Evolutionary conservation across 2,113 vertebrate species (phyloP), one percentile per base, ranked within the genome.

Genomic region (Chroicocephalus ridibundus): DNA sequence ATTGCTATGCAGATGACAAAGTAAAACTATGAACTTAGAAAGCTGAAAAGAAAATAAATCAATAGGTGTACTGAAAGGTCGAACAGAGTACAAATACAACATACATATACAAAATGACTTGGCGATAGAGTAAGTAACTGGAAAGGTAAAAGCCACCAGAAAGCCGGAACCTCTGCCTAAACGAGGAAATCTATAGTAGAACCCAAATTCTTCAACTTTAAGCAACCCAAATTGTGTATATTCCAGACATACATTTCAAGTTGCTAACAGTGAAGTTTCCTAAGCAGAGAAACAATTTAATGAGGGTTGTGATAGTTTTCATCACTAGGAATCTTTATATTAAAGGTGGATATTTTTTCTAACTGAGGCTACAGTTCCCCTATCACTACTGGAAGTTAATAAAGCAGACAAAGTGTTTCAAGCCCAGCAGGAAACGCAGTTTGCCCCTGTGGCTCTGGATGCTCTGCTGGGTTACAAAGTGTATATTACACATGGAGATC

Each of bases 21-120:
- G 80, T 61, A 74, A 57, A 94, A 51, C 64, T 26, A 29, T 19
- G 36, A 82, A 77, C 72, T 81, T 81, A 15, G 38, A 68, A 88
- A 87, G 68, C 65, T 90, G 72, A 64, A 65, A 89, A 86, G 57
- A 62, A 94, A 92, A 88, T 49, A 90, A 93, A 94, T 96, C 93
- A 93, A 79, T 90, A 92, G 44, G 69, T 61, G n/a, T 26, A 68
- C 60, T 86, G 71, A 94, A 62, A 95, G 85, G 92, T 88, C 85
- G 90, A 93, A 77, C 49, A 82, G 58, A 95, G 84, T 29, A 93
- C 89, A 95, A 93, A 82, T 81, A 49, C 47, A 49, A 49, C 24
- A 22, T 12, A 49, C 47, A 24, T 22, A 65, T 44, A 90, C 77
- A 88, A 36, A 86, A 51, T 88, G 70, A 83, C 76, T 66, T 64